Evolutionary conservation across 2,113 vertebrate genomes (phyloP).

Genomic region (Oreotragus oreotragus): DNA sequence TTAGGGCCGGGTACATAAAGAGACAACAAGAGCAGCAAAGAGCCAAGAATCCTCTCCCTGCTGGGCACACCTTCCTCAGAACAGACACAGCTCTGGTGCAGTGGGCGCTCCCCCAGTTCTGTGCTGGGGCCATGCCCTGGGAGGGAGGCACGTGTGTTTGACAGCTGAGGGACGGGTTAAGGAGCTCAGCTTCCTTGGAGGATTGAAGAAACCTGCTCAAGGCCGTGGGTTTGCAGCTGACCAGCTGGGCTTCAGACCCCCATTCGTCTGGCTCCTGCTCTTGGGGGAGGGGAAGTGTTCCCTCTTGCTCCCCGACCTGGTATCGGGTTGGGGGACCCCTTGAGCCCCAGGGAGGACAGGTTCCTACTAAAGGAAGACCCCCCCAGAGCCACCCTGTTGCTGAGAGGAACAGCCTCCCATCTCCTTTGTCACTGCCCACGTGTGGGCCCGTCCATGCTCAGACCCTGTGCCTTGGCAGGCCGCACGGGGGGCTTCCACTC

Average conservation of each 20-base stretch:
- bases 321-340: background rate
- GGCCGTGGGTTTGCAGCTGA: background rate
- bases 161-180: background rate
- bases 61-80: background rate
- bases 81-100: background rate
- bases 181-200: background rate
- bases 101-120: background rate
- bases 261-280: background rate
- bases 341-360: background rate
- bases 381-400: background rate
- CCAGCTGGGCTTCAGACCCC: background rate
- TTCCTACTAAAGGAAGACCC: background rate
- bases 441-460: background rate
- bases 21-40: background rate
- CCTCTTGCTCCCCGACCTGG: background rate
- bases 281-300: background rate
- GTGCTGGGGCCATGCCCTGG: background rate
- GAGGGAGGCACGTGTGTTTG: background rate
- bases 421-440: fast-evolving
- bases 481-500: background rate
- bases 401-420: background rate
- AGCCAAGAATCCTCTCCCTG: background rate
- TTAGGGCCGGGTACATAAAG: background rate
- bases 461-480: background rate
- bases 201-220: background rate